Base-by-base conservation (phyloP, 2,797 vertebrate genomes). In the Artibeus jamaicensis region DNA sequence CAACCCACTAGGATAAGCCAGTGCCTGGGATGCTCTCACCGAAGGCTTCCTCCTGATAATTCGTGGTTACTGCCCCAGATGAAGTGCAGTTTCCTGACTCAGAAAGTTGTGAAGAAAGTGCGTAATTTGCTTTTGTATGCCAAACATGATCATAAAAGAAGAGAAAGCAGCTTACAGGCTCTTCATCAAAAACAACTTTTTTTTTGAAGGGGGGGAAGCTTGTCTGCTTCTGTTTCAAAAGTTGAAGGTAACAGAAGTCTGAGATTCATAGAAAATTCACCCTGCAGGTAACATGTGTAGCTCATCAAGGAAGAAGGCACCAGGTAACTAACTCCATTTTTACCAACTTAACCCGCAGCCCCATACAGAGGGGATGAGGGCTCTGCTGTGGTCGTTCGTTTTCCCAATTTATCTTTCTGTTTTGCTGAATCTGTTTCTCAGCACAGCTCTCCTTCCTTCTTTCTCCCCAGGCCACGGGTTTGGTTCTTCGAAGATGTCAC, bases 401-500 rank as follows among this genome's bases (percentile, higher is more conserved):
- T 14, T 26, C 39, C 22, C 21, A 9, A 18, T 2, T 2, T 15
- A 2, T 9, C 7, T 9, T 48, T 24, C 24, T 29, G 32, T 11
- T 44, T 5, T n/a, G 10, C 90, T 42, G 57, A 21, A 10, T 9
- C 34, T 57, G 15, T 26, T 78, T 86, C 65, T 95, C 4, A 79
- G 22, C 3, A 3, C 6, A n/a, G 18, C 21, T 74, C 44, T 95
- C 53, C 70, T 89, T 68, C 57, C n/a, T 62, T 86, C 2, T 0
- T 37, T 1, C 2, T 0, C 42, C 18, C 4, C 96, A 99, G 99
- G 99, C 98, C 98, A 98, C 44, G 98, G 97, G 97, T 98, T 99
- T 50, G 97, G 98, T 44, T 98, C 99, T 39, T 98, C 99, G 0
- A 99, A 99, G 96, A 99, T 99, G 98, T 99, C 99, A n/a, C 99